Conservation (phyloP, 2,797 vertebrate species). For the Urocyon cinereoargenteus region DNA sequence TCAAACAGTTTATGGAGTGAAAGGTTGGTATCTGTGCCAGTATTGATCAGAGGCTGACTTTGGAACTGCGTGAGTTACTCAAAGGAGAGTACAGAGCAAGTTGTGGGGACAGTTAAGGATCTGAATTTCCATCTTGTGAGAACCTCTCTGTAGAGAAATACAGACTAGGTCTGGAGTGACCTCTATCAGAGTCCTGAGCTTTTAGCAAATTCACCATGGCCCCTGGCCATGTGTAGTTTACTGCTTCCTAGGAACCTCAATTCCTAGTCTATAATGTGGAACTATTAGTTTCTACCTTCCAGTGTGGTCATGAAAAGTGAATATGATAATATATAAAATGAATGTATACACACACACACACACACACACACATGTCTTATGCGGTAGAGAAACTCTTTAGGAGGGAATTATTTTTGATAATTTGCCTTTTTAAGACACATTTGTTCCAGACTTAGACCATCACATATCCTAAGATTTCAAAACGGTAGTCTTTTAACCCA, state of each 20-base stretch:
- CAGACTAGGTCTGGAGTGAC: neutral
- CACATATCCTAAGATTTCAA: slow-evolving; percentile 39
- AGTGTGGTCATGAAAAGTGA: slow-evolving; percentile 10
- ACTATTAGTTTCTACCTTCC: neutral
- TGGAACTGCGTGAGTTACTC: slow-evolving; percentile 3
- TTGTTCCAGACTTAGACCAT: slow-evolving; percentile 1
- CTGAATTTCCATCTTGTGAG: neutral
- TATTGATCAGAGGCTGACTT: slow-evolving; percentile 29
- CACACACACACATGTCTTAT: neutral
- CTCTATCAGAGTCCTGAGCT: neutral
- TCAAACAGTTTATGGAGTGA: neutral
- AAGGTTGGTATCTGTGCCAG: slow-evolving; percentile 10
- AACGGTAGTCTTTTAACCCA: slow-evolving; percentile 21
- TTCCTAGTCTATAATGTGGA: neutral
- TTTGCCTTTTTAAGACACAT: neutral
- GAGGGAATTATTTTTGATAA: neutral
- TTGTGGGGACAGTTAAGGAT: neutral
- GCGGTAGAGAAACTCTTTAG: neutral
- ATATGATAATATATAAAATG: neutral
- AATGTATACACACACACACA: neutral
- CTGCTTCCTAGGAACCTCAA: slow-evolving; percentile 25
- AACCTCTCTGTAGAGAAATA: slow-evolving; percentile 6
- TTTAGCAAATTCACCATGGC: neutral
- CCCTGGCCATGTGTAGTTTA: neutral
- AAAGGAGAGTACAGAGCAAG: neutral